phyloP scores from a whole-genome alignment of 2,113 vertebrate species.

The Daubentonia madagascariensis region DNA sequence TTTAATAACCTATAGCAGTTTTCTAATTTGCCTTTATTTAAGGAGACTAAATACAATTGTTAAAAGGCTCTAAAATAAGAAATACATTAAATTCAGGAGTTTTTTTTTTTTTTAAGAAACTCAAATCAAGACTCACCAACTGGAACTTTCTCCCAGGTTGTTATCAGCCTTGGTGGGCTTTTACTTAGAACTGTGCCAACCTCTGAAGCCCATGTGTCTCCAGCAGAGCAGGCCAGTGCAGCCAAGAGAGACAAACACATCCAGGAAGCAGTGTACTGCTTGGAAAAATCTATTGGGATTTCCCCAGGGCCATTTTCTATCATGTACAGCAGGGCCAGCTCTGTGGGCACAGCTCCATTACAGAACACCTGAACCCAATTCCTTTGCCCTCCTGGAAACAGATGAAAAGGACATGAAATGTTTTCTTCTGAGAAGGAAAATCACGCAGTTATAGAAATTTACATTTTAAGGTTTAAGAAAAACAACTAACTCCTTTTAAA shows the following conservation, averaged over 20 bases:
- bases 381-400: slow-evolving; percentile 92
- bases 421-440: slow-evolving; percentile 36
- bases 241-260: slow-evolving; percentile 96
- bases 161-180: slow-evolving; percentile 92
- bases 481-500: background rate
- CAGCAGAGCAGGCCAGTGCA: slow-evolving; percentile 91
- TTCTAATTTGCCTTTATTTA: background rate
- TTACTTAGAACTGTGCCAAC: slow-evolving; percentile 91
- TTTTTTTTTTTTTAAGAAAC: slow-evolving; percentile 13
- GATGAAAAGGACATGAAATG: background rate
- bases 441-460: background rate
- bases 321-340: slow-evolving; percentile 96
- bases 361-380: slow-evolving; percentile 98
- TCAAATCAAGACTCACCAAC: slow-evolving; percentile 86
- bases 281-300: slow-evolving; percentile 93
- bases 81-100: slow-evolving; percentile 14
- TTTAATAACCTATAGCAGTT: background rate
- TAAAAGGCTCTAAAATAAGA: slow-evolving; percentile 43
- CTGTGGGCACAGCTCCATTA: slow-evolving; percentile 94
- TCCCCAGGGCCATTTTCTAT: slow-evolving; percentile 97
- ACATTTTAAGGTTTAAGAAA: background rate
- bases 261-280: slow-evolving; percentile 95
- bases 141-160: slow-evolving; percentile 95
- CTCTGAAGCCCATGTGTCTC: slow-evolving; percentile 98
- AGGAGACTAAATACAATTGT: background rate